phyloP scores from a whole-genome alignment of 1,140 invertebrate genomes.

The Patella vulgata region DNA sequence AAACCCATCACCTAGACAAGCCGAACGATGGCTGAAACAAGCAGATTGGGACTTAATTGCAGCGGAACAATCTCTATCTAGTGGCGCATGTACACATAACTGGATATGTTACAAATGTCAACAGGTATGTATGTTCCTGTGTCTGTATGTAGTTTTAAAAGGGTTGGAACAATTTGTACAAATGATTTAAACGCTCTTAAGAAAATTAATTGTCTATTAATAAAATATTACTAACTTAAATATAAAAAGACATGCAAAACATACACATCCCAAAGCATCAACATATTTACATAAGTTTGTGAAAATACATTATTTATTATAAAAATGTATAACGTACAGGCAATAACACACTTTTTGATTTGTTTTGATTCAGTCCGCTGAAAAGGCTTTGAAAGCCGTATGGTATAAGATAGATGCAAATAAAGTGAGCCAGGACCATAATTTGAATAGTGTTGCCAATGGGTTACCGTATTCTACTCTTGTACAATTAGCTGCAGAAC shows the following conservation, averaged over 20 bases:
- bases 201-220: no score
- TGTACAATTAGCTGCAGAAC: neutral
- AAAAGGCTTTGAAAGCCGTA: no score
- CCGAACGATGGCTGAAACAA: slow-evolving; percentile 41
- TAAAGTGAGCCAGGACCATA: slow-evolving; percentile 14
- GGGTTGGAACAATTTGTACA: no score
- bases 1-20: slow-evolving; percentile 27
- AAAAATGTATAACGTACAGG: no score
- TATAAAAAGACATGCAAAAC: no score
- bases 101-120: slow-evolving; percentile 51
- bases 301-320: no score
- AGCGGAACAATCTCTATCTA: slow-evolving; percentile 17
- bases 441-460: neutral
- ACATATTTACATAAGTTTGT: no score
- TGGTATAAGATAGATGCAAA: slow-evolving; percentile 23
- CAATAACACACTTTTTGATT: no score
- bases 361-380: slow-evolving; percentile 18
- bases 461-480: neutral
- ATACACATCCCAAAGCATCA: no score
- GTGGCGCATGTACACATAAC: slow-evolving; percentile 16
- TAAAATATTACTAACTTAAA: no score
- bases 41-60: slow-evolving; percentile 37
- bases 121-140: slow-evolving; percentile 45
- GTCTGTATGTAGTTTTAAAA: no score
- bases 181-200: no score